Percentiles rank a stretch among this genome's conserved stretches.
phyloP scores from a whole-genome alignment of 1,140 invertebrate genomes.

The Tetranychus urticae region DNA sequence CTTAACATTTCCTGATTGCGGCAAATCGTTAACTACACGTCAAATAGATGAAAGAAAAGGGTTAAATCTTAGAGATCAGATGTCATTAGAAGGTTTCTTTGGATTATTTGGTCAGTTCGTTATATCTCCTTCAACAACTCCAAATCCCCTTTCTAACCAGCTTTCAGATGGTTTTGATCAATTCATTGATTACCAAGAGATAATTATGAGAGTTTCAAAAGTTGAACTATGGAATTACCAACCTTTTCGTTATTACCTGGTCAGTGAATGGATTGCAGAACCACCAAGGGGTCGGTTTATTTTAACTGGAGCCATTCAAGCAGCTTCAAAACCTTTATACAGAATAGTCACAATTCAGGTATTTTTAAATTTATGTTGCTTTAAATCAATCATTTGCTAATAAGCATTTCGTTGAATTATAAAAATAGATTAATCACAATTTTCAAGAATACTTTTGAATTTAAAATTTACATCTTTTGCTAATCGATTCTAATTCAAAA shows the following conservation, averaged over 20 bases:
- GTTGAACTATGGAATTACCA: conserved; percentile 24
- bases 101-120: conserved; percentile 37
- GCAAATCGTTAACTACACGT: neutral
- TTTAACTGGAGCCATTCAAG: conserved; percentile 2
- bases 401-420: too few species aligned
- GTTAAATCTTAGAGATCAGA: conserved; percentile 1
- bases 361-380: neutral
- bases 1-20: conserved; percentile 7
- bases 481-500: too few species aligned
- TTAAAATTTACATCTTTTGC: neutral
- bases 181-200: conserved; percentile 37
- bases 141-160: too few species aligned
- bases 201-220: conserved; percentile 38
- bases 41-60: conserved; percentile 2
- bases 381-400: too few species aligned
- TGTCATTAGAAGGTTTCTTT: conserved; percentile 3
- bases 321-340: neutral
- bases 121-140: conserved; percentile 9
- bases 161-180: conserved; percentile 22
- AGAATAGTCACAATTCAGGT: conserved; percentile 10
- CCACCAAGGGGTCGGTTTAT: conserved; percentile 17
- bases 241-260: conserved; percentile 5
- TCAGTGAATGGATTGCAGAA: conserved; percentile 39
- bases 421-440: neutral
- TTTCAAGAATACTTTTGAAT: neutral